Evolutionary conservation across 2,888 invertebrate species (phyloP).

Genomic region (Teleiodes luculella): DNA sequence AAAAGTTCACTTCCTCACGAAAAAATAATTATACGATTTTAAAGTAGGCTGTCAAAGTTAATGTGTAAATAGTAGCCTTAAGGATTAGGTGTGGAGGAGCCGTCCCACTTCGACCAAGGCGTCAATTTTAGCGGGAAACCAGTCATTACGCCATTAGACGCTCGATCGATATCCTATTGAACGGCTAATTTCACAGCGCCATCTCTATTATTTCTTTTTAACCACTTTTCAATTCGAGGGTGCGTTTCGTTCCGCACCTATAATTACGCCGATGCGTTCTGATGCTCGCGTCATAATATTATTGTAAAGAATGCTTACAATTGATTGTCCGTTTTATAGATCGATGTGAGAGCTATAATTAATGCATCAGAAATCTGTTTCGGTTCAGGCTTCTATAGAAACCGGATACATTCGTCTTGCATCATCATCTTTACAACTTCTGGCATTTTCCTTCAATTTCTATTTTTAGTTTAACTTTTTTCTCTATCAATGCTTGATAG

Average conservation of each 20-base stretch:
- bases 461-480: neutral
- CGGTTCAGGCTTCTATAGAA: constrained; percentile 6
- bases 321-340: constrained; percentile 4
- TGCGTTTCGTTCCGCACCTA: constrained; percentile 37
- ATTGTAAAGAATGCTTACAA: constrained; percentile 19
- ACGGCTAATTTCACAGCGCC: constrained; percentile 48
- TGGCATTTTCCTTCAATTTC: neutral
- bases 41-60: constrained; percentile 74
- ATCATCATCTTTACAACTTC: neutral
- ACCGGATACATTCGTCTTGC: constrained; percentile 7
- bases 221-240: constrained; percentile 41
- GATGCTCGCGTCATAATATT: constrained; percentile 65
- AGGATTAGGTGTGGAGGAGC: constrained; percentile 45
- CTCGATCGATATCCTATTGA: constrained; percentile 71
- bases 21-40: constrained; percentile 69
- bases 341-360: constrained; percentile 9
- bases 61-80: constrained; percentile 74
- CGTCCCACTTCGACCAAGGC: constrained; percentile 55
- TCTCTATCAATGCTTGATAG: too few species aligned
- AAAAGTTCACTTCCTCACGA: constrained; percentile 50
- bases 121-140: constrained; percentile 69
- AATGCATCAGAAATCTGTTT: constrained; percentile 16
- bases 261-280: constrained; percentile 60
- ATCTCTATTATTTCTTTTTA: constrained; percentile 34
- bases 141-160: constrained; percentile 72